Percentiles rank a stretch among this genome's conserved stretches.
Evolutionary conservation across 64 coral and sea anemone genomes (phyloP).

Genomic region (Porites lutea): DNA sequence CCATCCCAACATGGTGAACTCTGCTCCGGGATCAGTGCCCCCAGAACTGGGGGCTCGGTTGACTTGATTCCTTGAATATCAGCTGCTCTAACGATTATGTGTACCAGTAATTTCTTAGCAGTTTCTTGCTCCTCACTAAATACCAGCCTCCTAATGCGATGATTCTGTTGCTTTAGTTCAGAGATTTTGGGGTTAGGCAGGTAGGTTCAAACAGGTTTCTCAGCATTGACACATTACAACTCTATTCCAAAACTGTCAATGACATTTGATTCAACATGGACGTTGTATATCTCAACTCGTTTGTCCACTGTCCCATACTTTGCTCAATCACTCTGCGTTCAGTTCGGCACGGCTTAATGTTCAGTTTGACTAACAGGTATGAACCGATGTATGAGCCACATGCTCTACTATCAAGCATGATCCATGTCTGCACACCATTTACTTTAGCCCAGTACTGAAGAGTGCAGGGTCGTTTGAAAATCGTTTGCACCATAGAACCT

Average conservation of each 20-base stretch:
- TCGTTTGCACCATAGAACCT: constrained; percentile 56
- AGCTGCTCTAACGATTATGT: constrained; percentile 39
- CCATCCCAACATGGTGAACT: constrained; percentile 67
- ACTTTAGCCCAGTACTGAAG: constrained; percentile 59
- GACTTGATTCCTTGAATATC: constrained; percentile 59
- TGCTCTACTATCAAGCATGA: constrained; percentile 74
- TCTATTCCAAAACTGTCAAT: constrained; percentile 7
- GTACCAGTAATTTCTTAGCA: constrained; percentile 46
- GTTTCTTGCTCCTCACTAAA: constrained; percentile 64
- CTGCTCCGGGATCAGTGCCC: constrained; percentile 60
- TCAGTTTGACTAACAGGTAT: constrained; percentile 57
- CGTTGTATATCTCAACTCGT: constrained; percentile 39
- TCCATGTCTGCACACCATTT: constrained; percentile 49
- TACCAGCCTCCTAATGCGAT: background rate
- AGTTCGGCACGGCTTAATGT: constrained; percentile 25
- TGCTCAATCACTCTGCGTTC: constrained; percentile 67
- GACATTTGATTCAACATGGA: constrained; percentile 7
- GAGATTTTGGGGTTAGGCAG: constrained; percentile 68
- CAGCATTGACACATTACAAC: constrained; percentile 65
- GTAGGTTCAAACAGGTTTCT: constrained; percentile 56
- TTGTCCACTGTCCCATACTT: constrained; percentile 61
- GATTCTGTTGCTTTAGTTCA: constrained; percentile 53
- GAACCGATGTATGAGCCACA: constrained; percentile 69
- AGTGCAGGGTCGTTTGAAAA: constrained; percentile 50
- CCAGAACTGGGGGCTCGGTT: constrained; percentile 48